These are phyloP conservation scores for Druon quercuslanigerum DNA, from an alignment of 1,140 invertebrate genomes.

Conservation along the genomic window DNA sequence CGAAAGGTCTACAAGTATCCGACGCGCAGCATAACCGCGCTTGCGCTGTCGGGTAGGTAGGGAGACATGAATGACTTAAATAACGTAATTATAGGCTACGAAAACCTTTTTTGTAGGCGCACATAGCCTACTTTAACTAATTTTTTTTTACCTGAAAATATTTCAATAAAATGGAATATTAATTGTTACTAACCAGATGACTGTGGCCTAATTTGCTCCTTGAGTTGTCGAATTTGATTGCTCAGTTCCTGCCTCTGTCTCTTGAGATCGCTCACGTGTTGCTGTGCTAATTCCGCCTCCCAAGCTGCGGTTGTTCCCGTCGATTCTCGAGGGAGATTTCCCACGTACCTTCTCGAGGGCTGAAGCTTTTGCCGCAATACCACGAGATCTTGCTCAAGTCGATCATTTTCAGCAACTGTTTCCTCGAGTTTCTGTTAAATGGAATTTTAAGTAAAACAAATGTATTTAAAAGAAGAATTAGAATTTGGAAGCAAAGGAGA, in stretches of 20 bases:
- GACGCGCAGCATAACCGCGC: no score
- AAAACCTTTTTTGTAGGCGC: no score
- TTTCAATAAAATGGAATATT: background rate
- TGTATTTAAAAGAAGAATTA: background rate
- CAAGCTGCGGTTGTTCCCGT: constrained; percentile 80
- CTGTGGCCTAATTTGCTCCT: constrained; percentile 78
- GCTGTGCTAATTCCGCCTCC: constrained; percentile 90
- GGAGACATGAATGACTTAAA: no score
- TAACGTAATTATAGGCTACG: no score
- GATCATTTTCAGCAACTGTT: constrained; percentile 91
- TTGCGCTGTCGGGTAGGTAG: no score
- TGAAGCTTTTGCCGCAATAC: constrained; percentile 90
- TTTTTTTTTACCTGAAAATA: background rate
- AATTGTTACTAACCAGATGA: constrained; percentile 53
- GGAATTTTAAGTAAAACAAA: background rate
- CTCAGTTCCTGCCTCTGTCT: constrained; percentile 89
- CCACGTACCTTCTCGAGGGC: constrained; percentile 75
- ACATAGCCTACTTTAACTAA: no score
- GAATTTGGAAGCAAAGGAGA: no score
- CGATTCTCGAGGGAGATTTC: constrained; percentile 64
- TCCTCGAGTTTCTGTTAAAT: constrained; percentile 88
- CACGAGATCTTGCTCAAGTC: constrained; percentile 90
- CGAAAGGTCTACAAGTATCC: no score
- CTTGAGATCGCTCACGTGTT: constrained; percentile 88
- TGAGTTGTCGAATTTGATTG: constrained; percentile 87